Base-by-base conservation (phyloP, 2,888 invertebrate species). In the Helleia helle region DNA sequence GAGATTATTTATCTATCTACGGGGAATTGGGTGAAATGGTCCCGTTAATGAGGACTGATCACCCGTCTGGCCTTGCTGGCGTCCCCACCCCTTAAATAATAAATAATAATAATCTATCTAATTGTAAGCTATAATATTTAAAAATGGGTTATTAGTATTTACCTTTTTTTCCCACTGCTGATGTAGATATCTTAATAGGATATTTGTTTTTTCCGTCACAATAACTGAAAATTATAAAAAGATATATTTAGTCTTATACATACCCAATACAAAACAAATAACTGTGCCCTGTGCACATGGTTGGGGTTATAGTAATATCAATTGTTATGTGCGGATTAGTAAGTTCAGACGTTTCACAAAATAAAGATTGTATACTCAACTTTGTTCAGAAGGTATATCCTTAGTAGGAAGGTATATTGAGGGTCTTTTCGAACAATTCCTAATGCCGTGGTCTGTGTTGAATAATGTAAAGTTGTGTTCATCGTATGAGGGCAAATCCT, bases 101-200 rank as follows among this genome's bases (percentile, higher is more conserved):
- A n/a, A n/a, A n/a, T n/a, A n/a, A n/a, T n/a, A n/a, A n/a, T n/a
- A n/a, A n/a, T n/a, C n/a, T n/a, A n/a, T n/a, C n/a, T n/a, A n/a
- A n/a, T n/a, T n/a, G n/a, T n/a, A n/a, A n/a, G n/a, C n/a, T n/a
- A n/a, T n/a, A n/a, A n/a, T n/a, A n/a, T n/a, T n/a, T n/a, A n/a
- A n/a, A n/a, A n/a, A n/a, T n/a, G n/a, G n/a, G n/a, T n/a, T n/a
- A n/a, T n/a, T 29, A 22, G 25, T 24, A 43, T 34, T 59, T 70
- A 92, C 90, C 88, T 95, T 95, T 86, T 95, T 96, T 67, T 97
- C 96, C 95, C 96, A 97, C 75, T 96, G 95, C 62, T 96, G 95
- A 59, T 97, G 96, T 50, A 97, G 88, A 76, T 96, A 97, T 80
- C 97, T 90, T 60, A 97, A 79, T 44, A 97, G 86, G 61, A 97